Base-by-base conservation (phyloP, 2,113 vertebrate genomes). In the Oreochromis niloticus region DNA sequence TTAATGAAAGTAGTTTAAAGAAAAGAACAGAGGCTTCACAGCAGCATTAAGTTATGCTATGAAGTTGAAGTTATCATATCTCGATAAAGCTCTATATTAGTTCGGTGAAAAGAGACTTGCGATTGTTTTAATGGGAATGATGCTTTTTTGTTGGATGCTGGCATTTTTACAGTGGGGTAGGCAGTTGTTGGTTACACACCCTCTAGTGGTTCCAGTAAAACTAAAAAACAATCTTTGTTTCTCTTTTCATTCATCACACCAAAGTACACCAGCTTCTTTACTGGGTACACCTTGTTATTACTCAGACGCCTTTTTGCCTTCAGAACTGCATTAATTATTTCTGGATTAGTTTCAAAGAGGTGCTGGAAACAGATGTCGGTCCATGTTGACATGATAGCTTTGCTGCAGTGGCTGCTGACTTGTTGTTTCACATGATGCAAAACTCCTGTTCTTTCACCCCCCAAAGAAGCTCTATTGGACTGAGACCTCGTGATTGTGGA, bases 251-350 rank as follows among this genome's bases (percentile, higher is more conserved):
- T 19, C 8, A 73, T 73, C 14, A 27, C 22, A 75, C 8, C 12
- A 78, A 48, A 48, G 43, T 12, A 78, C 43, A 32, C 41, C 8
- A 14, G 24, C 41, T 46, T 48, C 14, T 75, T 48, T 19, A 0
- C 22, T 7, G 22, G 68, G 22, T 73, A 73, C 14, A 46, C 0
- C 36, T 43, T 71, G 4, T 13, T 71, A 24, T 22, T 71, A 71
- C n/a, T 71, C 36, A 8, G 66, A 24, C 0, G 0, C n/a, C 12
- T 2, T 43, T 43, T 22, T 71, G 1, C 66, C 36, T 13, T 41
- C 63, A 22, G 63, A 68, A 22, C 6, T 22, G 34, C 19, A 39
- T 71, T 4, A 24, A 68, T 41, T 41, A 7, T 41, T 68, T 22
- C 11, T 68, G 12, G 36, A 13, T 41, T 22, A 2, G 19, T 24